These are phyloP conservation scores for Melipona beecheii DNA, from an alignment of 2,888 invertebrate genomes.

Conservation along the genomic window DNA sequence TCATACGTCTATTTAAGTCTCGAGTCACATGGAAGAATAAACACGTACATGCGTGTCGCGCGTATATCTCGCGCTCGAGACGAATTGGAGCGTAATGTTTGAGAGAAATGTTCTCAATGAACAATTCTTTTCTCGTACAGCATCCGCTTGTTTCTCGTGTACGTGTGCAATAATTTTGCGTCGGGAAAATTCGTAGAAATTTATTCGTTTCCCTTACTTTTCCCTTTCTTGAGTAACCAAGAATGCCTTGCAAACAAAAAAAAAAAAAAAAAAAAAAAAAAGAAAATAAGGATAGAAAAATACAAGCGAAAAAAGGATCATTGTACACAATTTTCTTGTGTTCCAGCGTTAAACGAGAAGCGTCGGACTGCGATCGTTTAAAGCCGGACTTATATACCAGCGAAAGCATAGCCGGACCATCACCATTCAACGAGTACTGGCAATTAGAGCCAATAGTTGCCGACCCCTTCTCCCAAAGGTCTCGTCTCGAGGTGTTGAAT, in stretches of 20 bases:
- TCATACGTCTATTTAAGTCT: conserved; percentile 35
- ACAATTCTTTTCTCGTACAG: background rate
- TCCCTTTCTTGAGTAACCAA: background rate
- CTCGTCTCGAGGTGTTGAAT: conserved; percentile 65
- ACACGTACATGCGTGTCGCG: background rate
- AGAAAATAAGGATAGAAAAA: background rate
- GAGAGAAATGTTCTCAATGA: background rate
- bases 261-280: too few relatives aligned
- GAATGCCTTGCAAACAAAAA: too few relatives aligned
- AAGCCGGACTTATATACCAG: conserved; percentile 48
- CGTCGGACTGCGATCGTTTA: conserved; percentile 58
- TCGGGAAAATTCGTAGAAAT: background rate
- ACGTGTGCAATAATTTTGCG: background rate
- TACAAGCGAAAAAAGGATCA: background rate
- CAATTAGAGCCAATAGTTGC: conserved; percentile 68
- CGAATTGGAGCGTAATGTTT: background rate
- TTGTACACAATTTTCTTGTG: conserved; percentile 53
- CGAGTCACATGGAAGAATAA: conserved; percentile 8
- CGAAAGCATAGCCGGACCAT: conserved; percentile 59
- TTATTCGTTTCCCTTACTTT: too few relatives aligned
- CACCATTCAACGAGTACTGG: conserved; percentile 61
- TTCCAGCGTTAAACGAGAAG: conserved; percentile 62
- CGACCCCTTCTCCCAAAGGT: conserved; percentile 55
- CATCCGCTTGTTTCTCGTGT: background rate
- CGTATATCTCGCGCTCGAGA: background rate